Evolutionary conservation across 1,140 invertebrate species (phyloP).

Genomic region (Dreissena rostriformis): DNA sequence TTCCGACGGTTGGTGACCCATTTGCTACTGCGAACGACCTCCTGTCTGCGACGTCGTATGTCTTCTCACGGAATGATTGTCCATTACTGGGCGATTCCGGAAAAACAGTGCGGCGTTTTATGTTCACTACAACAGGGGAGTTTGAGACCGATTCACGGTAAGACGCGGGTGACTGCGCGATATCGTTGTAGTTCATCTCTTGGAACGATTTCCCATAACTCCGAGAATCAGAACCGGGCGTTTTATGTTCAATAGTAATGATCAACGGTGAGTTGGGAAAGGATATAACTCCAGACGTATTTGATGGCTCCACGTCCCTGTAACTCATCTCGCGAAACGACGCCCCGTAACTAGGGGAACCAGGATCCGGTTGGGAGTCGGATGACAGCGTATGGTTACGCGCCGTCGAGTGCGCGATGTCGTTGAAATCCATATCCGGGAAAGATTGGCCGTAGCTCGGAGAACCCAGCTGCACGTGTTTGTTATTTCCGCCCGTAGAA

Average conservation of each 20-base stretch:
- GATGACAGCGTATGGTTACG: not conserved
- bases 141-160: not conserved
- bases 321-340: constrained; percentile 6
- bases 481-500: not conserved
- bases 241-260: not conserved
- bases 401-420: not conserved
- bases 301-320: not conserved
- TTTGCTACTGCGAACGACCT: too few relatives aligned
- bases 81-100: not conserved
- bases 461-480: not conserved
- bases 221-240: not conserved
- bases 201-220: not conserved
- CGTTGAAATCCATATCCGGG: not conserved
- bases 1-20: too few relatives aligned
- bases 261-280: not conserved
- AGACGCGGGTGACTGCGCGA: not conserved
- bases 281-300: too few relatives aligned
- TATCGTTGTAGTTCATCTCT: not conserved
- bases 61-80: not conserved
- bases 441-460: not conserved
- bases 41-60: not conserved
- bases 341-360: not conserved
- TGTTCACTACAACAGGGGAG: not conserved
- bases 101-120: not conserved
- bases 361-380: not conserved